Evolutionary conservation across 2,888 invertebrate species (phyloP).

Genomic region (Drosophila flavopinicola): DNA sequence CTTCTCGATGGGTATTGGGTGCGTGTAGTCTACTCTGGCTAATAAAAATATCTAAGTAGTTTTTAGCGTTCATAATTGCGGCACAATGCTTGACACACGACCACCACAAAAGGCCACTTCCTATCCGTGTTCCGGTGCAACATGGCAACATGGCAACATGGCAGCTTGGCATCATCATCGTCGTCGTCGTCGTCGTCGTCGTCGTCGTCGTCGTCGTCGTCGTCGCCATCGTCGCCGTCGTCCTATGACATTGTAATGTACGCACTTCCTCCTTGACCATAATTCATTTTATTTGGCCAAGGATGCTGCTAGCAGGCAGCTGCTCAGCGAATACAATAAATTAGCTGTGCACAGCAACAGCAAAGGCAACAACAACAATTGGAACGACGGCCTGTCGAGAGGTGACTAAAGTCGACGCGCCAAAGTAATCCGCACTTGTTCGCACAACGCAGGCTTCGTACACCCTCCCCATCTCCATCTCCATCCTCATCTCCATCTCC

Average conservation of each 20-base stretch:
- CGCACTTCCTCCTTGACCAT: conserved; percentile 60
- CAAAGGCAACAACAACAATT: conserved; percentile 27
- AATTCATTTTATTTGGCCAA: conserved; percentile 60
- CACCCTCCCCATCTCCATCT: background rate
- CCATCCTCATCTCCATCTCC: background rate
- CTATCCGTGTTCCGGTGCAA: conserved; percentile 61
- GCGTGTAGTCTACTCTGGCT: conserved; percentile 30
- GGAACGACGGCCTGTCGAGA: conserved; percentile 13
- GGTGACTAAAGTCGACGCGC: conserved; percentile 37
- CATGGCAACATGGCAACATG: too few species aligned
- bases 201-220: conserved; percentile 43
- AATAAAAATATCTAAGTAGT: conserved; percentile 79
- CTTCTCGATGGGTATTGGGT: conserved; percentile 23
- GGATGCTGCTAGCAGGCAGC: conserved; percentile 42
- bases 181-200: conserved; percentile 14
- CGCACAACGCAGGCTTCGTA: background rate
- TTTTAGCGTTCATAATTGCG: conserved; percentile 81
- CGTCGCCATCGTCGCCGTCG: conserved; percentile 21
- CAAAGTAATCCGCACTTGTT: conserved; percentile 49
- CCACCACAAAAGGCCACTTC: conserved; percentile 77
- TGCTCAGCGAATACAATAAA: conserved; percentile 48
- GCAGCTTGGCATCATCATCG: conserved; percentile 44
- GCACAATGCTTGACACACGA: conserved; percentile 82
- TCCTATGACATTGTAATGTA: conserved; percentile 55
- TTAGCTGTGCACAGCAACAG: conserved; percentile 35